These are phyloP conservation scores for Microcebus griseorufus DNA, from an alignment of 2,113 vertebrate genomes.

Conservation along the genomic window DNA sequence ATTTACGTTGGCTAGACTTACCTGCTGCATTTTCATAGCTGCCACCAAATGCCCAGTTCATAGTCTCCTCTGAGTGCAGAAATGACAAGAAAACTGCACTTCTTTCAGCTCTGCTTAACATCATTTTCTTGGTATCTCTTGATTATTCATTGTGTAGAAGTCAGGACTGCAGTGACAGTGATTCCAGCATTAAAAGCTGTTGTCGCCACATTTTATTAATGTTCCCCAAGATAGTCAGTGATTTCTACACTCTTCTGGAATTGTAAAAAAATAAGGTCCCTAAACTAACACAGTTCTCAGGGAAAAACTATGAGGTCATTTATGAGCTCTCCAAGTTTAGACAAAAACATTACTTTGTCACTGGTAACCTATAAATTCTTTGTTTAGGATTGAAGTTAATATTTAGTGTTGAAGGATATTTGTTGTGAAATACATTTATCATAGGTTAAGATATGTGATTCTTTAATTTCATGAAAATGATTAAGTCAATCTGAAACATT, in stretches of 20 bases:
- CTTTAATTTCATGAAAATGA: background rate
- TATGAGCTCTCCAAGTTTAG: conserved; percentile 19
- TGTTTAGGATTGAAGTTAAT: background rate
- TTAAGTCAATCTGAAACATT: background rate
- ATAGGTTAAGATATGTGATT: background rate
- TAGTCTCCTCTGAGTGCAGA: background rate
- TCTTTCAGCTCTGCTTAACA: background rate
- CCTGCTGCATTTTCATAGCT: background rate
- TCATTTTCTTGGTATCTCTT: background rate
- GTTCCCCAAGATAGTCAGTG: background rate
- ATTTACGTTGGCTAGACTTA: background rate
- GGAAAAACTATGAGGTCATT: background rate
- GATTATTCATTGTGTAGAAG: background rate
- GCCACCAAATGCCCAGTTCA: background rate
- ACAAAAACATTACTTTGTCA: background rate
- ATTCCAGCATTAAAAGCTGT: conserved; percentile 3
- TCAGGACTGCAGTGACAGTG: background rate
- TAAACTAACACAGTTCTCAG: background rate
- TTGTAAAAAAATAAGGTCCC: conserved; percentile 26
- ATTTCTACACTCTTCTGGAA: background rate
- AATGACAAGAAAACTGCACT: fast-evolving
- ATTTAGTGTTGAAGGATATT: background rate
- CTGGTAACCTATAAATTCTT: background rate
- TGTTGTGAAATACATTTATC: background rate
- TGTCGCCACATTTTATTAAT: conserved; percentile 32